Percentiles rank a stretch among this genome's conserved stretches.
Conservation (phyloP, 2,797 vertebrate species). For the Paguma larvata region DNA sequence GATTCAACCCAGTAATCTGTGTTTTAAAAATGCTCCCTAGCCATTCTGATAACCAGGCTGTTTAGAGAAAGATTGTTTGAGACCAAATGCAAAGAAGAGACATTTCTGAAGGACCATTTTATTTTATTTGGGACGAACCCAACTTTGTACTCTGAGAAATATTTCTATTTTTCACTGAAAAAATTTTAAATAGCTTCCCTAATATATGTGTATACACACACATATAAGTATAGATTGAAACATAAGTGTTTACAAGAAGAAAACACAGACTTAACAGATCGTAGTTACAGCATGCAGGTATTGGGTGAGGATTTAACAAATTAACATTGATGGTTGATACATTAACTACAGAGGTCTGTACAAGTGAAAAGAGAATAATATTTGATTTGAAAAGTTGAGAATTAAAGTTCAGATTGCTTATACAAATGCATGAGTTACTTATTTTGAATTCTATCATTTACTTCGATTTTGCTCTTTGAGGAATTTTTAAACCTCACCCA, state of each 20-base stretch:
- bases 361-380: constrained; percentile 55
- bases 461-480: constrained; percentile 43
- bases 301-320: constrained; percentile 46
- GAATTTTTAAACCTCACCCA: constrained; percentile 40
- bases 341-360: constrained; percentile 34
- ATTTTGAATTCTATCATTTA: constrained; percentile 36
- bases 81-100: not conserved
- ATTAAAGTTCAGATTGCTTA: constrained; percentile 32
- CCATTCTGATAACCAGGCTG: not conserved
- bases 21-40: not conserved
- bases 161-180: not conserved
- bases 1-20: not conserved
- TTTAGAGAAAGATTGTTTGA: not conserved
- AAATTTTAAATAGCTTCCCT: constrained; percentile 63
- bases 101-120: not conserved
- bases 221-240: constrained; percentile 49
- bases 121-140: constrained; percentile 18
- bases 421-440: constrained; percentile 27
- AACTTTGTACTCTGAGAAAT: constrained; percentile 8
- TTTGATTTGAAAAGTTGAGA: constrained; percentile 64
- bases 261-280: constrained; percentile 34
- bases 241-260: constrained; percentile 7
- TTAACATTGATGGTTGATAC: not conserved
- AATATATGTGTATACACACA: not conserved
- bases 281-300: constrained; percentile 35